These are phyloP conservation scores for Aproaerema taeniolella DNA, from an alignment of 2,888 invertebrate species.

Conservation along the genomic window DNA sequence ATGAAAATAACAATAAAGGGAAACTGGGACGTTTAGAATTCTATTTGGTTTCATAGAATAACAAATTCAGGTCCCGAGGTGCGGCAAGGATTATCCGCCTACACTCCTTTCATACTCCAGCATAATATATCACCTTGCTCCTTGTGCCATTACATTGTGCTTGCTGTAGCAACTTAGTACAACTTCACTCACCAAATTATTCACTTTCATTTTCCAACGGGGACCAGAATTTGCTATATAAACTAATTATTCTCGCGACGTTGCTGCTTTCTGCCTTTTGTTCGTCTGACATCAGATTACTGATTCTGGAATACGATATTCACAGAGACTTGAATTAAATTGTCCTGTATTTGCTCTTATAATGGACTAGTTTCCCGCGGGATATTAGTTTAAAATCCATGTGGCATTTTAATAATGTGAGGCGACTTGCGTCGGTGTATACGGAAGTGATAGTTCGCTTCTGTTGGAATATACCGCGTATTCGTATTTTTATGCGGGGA, in stretches of 20 bases:
- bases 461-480: too few relatives aligned
- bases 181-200: slow-evolving; percentile 10
- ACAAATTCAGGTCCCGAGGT: slow-evolving; percentile 38
- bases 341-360: too few relatives aligned
- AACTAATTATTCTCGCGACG: slow-evolving; percentile 6
- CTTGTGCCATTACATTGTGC: slow-evolving; percentile 12
- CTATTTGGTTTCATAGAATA: slow-evolving; percentile 25
- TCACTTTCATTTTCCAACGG: slow-evolving; percentile 6
- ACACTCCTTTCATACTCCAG: slow-evolving; percentile 36
- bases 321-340: too few relatives aligned
- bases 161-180: not conserved
- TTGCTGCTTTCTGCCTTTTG: not conserved
- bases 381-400: too few relatives aligned
- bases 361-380: too few relatives aligned
- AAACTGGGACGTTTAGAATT: slow-evolving; percentile 22
- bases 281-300: not conserved
- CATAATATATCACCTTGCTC: slow-evolving; percentile 28
- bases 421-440: too few relatives aligned
- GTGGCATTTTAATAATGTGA: too few relatives aligned
- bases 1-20: slow-evolving; percentile 4
- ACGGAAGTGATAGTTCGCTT: too few relatives aligned
- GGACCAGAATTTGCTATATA: slow-evolving; percentile 1
- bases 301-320: too few relatives aligned
- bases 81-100: slow-evolving; percentile 35
- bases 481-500: not conserved